Base-by-base conservation (phyloP, 2,797 vertebrate genomes). In the Cheirogaleus major region DNA sequence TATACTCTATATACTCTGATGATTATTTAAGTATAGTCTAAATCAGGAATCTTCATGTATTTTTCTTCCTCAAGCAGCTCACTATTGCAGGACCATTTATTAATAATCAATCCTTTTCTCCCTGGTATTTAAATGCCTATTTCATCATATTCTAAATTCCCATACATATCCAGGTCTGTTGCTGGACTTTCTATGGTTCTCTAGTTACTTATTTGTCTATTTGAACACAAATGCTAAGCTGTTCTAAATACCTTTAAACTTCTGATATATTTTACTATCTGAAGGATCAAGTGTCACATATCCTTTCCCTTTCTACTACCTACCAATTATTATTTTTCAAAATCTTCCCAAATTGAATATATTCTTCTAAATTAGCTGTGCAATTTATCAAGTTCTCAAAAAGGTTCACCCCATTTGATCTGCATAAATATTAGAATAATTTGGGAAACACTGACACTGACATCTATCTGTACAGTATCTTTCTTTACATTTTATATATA, bases 141-240 rank as follows among this genome's bases (percentile, higher is more conserved):
- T 59, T 59, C 57, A 59, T 92, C 65, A 73, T 52, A 91, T 95
- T 92, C 80, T 94, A 89, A 95, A 92, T 92, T 92, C 45, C 70
- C 22, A 89, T 17, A 69, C 3, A 76, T 69, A 76, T 63, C 18
- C 59, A 89, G 75, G 35, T 69, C n/a, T 93, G 65, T 52, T 80
- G 92, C 50, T 92, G 38, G 67, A 23, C 55, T 90, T 90, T 59
- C 67, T 86, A 32, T 75, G 78, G 41, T 91, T 32, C 38, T 89
- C 72, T 89, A 79, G 43, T 75, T 79, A 91, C 41, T 61, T 75
- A 86, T 38, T 55, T 92, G 61, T 65, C 30, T 83, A 50, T 43
- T 91, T 35, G 73, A 93, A 95, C 27, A 91, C 15, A 55, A 87
- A 96, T 50, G 70, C 17, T 27, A 73, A 50, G 17, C 59, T 93